phyloP scores from a whole-genome alignment of 2,797 vertebrate species.

The Myiotriccus ornatus region DNA sequence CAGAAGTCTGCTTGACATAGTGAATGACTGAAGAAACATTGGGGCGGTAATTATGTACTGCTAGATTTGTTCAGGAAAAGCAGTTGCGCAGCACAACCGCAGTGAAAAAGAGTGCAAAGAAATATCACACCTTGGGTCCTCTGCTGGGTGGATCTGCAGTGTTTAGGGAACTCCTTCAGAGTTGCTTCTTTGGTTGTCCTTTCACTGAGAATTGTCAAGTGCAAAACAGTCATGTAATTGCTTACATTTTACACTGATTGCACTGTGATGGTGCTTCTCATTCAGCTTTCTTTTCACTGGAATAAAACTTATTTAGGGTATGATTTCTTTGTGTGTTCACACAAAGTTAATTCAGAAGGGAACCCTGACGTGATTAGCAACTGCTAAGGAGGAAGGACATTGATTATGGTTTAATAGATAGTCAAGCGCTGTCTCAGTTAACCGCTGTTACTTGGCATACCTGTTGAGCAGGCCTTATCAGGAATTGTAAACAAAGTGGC shows the following conservation, averaged over 20 bases:
- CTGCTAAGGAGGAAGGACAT: not conserved
- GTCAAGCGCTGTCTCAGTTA: not conserved
- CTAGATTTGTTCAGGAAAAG: not conserved
- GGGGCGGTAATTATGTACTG: not conserved
- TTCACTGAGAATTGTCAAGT: not conserved
- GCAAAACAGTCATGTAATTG: not conserved
- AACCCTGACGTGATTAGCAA: not conserved
- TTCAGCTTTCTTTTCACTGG: not conserved
- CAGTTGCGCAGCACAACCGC: no score
- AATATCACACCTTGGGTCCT: fast-evolving
- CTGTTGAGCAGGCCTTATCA: constrained; percentile 19
- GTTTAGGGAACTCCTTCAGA: not conserved
- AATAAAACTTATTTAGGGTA: not conserved
- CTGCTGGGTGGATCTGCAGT: not conserved
- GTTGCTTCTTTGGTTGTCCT: not conserved
- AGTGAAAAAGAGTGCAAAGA: not conserved
- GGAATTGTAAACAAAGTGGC: constrained; percentile 27
- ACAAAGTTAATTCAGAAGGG: not conserved
- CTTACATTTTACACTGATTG: not conserved
- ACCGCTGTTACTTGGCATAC: not conserved
- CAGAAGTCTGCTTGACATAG: not conserved
- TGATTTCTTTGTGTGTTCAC: not conserved
- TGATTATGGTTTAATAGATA: constrained; percentile 22
- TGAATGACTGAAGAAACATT: not conserved
- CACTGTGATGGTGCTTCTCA: not conserved